Base-by-base conservation (phyloP, 2,888 invertebrate species). In the Philopedon plagiatum region DNA sequence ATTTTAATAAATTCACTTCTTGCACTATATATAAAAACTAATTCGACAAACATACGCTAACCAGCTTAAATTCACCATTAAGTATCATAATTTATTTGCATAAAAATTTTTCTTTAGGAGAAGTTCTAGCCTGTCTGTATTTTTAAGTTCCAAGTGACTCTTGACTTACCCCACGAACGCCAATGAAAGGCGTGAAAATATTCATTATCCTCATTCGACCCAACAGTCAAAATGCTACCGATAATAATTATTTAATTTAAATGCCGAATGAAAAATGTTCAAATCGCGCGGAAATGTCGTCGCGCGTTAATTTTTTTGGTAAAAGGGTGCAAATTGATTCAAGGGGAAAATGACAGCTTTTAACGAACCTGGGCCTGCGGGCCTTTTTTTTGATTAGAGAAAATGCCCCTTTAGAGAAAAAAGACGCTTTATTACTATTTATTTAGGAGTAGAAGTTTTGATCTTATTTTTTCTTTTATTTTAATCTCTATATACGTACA, bases 291-390 rank as follows among this genome's bases (percentile, higher is more conserved):
- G 9, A 46, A 46, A 46, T 39, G 39, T 2, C 19, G 46, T 7
- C 5, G 19, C 9, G 0, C n/a, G 23, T 23, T 21, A 23, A 23
- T 23, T 46, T 46, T 41, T 46, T 46, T 46, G 23, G 7, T 2
- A 46, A 46, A 44, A 46, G 46, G 46, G 46, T 46, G 46, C 21
- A 46, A 46, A 46, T 46, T 46, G 46, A 46, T 46, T 46, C 46
- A 15, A n/a, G n/a, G 23, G n/a, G 23, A 46, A 46, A 46, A 21
- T 21, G 19, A 21, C 46, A 46, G n/a, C 11, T 21, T 21, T 21
- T 8, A 46, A 46, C n/a, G 23, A 23, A 46, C 11, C n/a, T 9
- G 21, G 21, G n/a, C n/a, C n/a, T n/a, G n/a, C n/a, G n/a, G n/a
- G n/a, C n/a, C n/a, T n/a, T 2, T n/a, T 46, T 46, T 23, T 1